Conservation (phyloP, 2,888 invertebrate genomes). For the Hyalella azteca region DNA sequence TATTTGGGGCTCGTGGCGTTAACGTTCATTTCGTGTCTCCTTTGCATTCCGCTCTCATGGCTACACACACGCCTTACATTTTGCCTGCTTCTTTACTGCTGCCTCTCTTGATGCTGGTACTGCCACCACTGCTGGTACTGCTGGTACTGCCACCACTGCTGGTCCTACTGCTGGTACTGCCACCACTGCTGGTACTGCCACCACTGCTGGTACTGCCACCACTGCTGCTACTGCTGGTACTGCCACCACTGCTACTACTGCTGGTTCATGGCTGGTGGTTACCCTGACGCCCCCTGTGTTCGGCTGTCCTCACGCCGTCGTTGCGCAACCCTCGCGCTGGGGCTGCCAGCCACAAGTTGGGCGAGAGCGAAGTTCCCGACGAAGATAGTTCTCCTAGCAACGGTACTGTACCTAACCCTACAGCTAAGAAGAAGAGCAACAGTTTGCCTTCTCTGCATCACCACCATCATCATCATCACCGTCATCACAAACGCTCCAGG, state of each 20-base stretch:
- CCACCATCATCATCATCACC: slow-evolving; percentile 25
- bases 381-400: not conserved
- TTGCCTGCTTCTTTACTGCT: too few species aligned
- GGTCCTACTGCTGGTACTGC: not conserved
- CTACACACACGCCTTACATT: too few species aligned
- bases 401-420: not conserved
- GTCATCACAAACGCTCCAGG: slow-evolving; percentile 18
- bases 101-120: too few species aligned
- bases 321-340: too few species aligned
- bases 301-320: too few species aligned
- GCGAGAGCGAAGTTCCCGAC: not conserved
- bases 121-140: too few species aligned
- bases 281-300: too few species aligned
- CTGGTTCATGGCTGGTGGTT: not conserved
- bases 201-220: not conserved
- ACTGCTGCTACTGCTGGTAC: not conserved
- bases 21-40: too few species aligned
- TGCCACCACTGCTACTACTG: not conserved
- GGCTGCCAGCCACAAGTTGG: slow-evolving; percentile 3
- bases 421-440: slow-evolving; percentile 5
- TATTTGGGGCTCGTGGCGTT: too few species aligned
- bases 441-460: slow-evolving; percentile 22
- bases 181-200: not conserved
- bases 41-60: too few species aligned
- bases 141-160: too few species aligned